Conservation (phyloP, 1,140 invertebrate genomes). For the Rhagoletis pomonella region DNA sequence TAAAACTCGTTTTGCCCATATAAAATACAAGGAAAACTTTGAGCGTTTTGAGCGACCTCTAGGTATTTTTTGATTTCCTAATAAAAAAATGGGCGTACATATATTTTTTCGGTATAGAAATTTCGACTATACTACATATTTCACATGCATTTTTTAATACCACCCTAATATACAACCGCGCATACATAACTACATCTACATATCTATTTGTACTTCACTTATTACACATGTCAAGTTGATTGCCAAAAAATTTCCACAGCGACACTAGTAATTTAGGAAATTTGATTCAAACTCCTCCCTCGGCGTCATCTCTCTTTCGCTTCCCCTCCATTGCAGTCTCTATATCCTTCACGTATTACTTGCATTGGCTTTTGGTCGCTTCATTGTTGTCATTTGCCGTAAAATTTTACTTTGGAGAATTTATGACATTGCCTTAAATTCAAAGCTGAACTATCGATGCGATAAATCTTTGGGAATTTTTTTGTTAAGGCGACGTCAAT, state of each 20-base stretch:
- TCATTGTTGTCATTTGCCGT: neutral
- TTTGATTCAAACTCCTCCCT: neutral
- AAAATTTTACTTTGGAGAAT: neutral
- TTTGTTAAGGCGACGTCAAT: neutral
- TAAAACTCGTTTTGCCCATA: too few relatives aligned
- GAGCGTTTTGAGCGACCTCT: too few relatives aligned
- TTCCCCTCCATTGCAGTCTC: neutral
- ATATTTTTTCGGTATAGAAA: too few relatives aligned
- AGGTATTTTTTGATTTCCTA: too few relatives aligned
- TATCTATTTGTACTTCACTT: neutral
- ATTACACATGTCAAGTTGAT: constrained; percentile 5
- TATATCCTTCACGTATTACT: neutral
- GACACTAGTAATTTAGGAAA: constrained; percentile 2
- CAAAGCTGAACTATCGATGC: neutral
- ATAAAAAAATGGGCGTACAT: too few relatives aligned
- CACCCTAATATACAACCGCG: too few relatives aligned
- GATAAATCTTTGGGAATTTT: neutral
- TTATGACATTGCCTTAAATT: neutral
- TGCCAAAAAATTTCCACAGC: constrained; percentile 10
- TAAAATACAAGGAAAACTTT: too few relatives aligned
- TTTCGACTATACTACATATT: too few relatives aligned
- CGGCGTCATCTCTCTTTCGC: neutral
- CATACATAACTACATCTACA: neutral
- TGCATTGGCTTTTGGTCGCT: neutral
- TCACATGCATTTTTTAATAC: too few relatives aligned